Base-by-base conservation (phyloP, 2,888 invertebrate species). In the Ormia ochracea region DNA sequence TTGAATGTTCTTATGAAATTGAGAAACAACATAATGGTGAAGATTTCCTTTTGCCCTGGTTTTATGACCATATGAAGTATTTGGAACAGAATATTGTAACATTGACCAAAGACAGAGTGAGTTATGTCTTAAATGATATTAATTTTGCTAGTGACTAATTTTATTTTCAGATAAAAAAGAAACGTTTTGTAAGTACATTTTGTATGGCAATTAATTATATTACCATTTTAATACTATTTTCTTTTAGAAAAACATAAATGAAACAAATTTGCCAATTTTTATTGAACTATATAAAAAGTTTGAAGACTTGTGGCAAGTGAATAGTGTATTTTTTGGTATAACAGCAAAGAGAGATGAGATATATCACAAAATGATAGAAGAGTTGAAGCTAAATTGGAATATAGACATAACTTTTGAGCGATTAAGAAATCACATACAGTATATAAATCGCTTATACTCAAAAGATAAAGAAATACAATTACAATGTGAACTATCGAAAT, bases 381-480 rank as follows among this genome's bases (percentile, higher is more conserved):
- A 79, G 41, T 41, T 79, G 4, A 79, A 74, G 58, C 17, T 7
- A 28, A 69, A 69, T 50, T 74, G 68, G 61, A 79, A 65, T 41
- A 74, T 79, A 6, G 52, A 63, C 1, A 28, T 79, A 54, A 79
- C 33, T 31, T 50, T 66, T 1, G 66, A 66, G 9, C 65, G 58
- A 0, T 19, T 74, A 23, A 66, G 48, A 26, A 50, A 74, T 66
- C 58, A 74, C 23, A 50, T 74, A 41, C 65, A 74, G 86, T 33
- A 85, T 82, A 19, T 86, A 85, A 78, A 78, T 33, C 78, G 78
- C 4, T 17, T 78, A 3, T 78, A 66, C 17, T 73, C 66, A 2
- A 54, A 66, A 28, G 78, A 78, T 17, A 70, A 45, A n/a, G 78
- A 78, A 14, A 45, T 43, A 10, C 72, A 78, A 31, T 38, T 78